Evolutionary conservation across 2,888 invertebrate genomes (phyloP), one percentile per base, ranked within the genome.

Genomic region (Nebria salina): DNA sequence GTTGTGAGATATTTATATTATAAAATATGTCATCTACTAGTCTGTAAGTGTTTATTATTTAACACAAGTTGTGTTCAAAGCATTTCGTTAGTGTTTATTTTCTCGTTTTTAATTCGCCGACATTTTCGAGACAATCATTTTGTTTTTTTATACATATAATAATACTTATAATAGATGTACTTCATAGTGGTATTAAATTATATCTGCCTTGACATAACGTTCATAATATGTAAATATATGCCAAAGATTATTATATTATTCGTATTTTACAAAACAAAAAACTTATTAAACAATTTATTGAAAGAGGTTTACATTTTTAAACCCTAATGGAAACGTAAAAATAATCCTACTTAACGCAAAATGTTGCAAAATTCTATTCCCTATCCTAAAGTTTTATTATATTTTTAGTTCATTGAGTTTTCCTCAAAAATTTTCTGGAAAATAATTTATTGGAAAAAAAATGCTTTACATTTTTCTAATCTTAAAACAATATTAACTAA

Each of bases 171-270:
- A 54, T 54, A 81, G 76, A 81, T 81, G 76, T 81, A 81, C 81
- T 76, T 76, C 73, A 76, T 81, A 81, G 81, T 81, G 65, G 81
- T 81, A 81, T 81, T 81, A 81, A 81, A 81, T 81, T 81, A 76
- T 81, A 81, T 80, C 70, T 81, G 81, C 81, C 81, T 81, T 81
- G 81, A 81, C 81, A 81, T 81, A 65, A 81, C 81, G 73, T 81
- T 76, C 76, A 81, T 81, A 54, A 54, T 54, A 54, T 81, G 81
- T 81, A 81, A 81, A 81, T 81, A 81, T 81, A 81, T 81, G 81
- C 81, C 81, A 81, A 81, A 81, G 81, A 81, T 81, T 81, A 79
- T 80, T 80, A 80, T 80, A 75, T 75, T 80, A 80, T 68, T 80
- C 80, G 80, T 80, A 75, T 80, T 80, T 80, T 80, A 80, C 80